These are phyloP conservation scores for Ips typographus DNA, from an alignment of 1,140 invertebrate species.

Conservation along the genomic window DNA sequence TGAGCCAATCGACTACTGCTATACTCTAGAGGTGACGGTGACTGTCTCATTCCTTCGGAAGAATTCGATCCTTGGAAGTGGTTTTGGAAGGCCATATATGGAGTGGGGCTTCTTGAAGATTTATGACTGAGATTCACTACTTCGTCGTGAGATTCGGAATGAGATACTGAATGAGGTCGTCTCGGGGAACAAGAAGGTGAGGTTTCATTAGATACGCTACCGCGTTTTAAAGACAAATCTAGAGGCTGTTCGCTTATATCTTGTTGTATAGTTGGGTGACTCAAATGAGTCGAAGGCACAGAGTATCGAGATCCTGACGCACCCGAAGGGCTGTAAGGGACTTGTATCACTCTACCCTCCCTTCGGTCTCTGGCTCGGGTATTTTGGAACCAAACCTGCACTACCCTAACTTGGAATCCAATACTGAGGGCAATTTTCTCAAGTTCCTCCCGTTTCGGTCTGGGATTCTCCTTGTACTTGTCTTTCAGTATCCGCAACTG, in stretches of 20 bases:
- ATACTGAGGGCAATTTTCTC: slow-evolving; percentile 85
- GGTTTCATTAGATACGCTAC: slow-evolving; percentile 56
- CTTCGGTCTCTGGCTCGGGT: slow-evolving; percentile 88
- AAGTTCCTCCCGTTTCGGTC: slow-evolving; percentile 92
- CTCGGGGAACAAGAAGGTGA: slow-evolving; percentile 63
- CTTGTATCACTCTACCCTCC: slow-evolving; percentile 63
- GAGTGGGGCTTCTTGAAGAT: slow-evolving; percentile 64
- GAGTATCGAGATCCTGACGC: slow-evolving; percentile 29
- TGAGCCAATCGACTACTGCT: slow-evolving; percentile 53
- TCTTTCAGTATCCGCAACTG: slow-evolving; percentile 86
- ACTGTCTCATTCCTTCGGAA: slow-evolving; percentile 53
- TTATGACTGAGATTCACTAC: slow-evolving; percentile 72
- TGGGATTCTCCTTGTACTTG: slow-evolving; percentile 85
- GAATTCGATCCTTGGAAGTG: slow-evolving; percentile 61
- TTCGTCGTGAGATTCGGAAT: slow-evolving; percentile 65
- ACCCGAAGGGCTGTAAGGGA: slow-evolving; percentile 53
- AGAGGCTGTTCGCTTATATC: slow-evolving; percentile 75
- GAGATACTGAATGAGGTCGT: slow-evolving; percentile 57
- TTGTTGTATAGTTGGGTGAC: slow-evolving; percentile 45
- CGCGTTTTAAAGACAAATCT: slow-evolving; percentile 83
- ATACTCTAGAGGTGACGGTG: slow-evolving; percentile 53
- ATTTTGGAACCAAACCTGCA: slow-evolving; percentile 99
- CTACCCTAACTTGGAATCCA: slow-evolving; percentile 87
- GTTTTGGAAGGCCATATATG: slow-evolving; percentile 53
- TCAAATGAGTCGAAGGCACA: slow-evolving; percentile 39